phyloP scores from a whole-genome alignment of 1,140 invertebrate species.

The Lucilia cuprina region DNA sequence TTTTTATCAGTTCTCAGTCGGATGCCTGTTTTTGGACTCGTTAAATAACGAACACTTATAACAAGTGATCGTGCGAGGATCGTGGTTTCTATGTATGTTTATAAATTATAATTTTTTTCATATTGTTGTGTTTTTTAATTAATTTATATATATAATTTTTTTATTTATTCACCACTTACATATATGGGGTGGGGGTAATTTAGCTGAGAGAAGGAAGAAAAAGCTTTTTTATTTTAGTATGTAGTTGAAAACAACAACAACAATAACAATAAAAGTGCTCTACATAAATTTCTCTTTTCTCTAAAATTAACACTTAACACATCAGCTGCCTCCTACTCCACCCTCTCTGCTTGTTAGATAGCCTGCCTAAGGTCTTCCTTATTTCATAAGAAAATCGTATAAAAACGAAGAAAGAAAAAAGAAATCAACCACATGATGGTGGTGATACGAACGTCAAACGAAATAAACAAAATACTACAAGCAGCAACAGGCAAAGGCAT shows the following conservation, averaged over 20 bases:
- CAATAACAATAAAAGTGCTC: background rate
- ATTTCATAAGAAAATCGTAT: background rate
- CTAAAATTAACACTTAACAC: background rate
- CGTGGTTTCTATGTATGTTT: background rate
- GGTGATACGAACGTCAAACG: background rate
- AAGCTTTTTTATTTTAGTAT: background rate
- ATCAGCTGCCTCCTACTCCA: background rate
- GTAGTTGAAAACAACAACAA: background rate
- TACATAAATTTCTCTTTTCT: background rate
- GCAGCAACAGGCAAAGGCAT: background rate
- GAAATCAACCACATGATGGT: background rate
- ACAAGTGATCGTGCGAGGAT: constrained; percentile 10
- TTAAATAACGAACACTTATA: background rate
- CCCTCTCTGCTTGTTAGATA: background rate
- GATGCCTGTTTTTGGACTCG: background rate
- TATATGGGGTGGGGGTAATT: constrained; percentile 12
- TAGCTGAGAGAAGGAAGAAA: background rate
- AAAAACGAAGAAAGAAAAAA: background rate
- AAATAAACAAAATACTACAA: background rate
- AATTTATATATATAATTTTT: background rate
- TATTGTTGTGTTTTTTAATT: background rate
- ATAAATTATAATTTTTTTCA: background rate
- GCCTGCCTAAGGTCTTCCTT: background rate
- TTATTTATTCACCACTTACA: background rate
- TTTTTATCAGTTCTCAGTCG: background rate